Percentiles rank a stretch among this genome's conserved stretches.
Conservation (phyloP, 2,888 invertebrate species). For the Perdita meconis region DNA sequence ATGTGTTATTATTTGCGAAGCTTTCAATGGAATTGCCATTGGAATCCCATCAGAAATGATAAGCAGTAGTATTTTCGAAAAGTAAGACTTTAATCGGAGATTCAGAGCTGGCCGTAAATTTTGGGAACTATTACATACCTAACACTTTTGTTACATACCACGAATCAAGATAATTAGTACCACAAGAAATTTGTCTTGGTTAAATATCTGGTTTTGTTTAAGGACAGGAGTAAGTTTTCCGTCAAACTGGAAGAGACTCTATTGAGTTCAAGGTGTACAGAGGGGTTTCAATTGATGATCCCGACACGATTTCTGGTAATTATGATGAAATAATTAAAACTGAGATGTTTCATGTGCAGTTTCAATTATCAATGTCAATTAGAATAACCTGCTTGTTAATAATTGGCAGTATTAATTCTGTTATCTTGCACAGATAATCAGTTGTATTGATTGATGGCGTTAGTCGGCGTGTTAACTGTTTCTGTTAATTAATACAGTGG, state of each 20-base stretch:
- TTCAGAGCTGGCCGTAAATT: no score
- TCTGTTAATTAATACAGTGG: slow-evolving; percentile 46
- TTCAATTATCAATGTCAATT: slow-evolving; percentile 1
- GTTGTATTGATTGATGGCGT: slow-evolving; percentile 39
- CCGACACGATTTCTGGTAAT: not conserved
- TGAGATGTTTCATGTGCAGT: not conserved
- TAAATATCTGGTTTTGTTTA: slow-evolving; percentile 1
- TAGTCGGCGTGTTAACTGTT: slow-evolving; percentile 42
- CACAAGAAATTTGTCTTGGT: not conserved
- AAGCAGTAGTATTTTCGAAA: no score
- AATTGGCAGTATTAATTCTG: slow-evolving; percentile 36
- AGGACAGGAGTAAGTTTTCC: not conserved
- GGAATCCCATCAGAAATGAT: no score
- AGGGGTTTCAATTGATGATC: not conserved
- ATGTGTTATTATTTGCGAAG: not conserved
- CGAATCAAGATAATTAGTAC: slow-evolving; percentile 23
- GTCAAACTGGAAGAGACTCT: not conserved
- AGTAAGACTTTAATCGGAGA: no score
- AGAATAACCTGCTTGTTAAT: slow-evolving; percentile 27
- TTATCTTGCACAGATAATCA: slow-evolving; percentile 25
- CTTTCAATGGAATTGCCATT: no score
- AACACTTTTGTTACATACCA: no score
- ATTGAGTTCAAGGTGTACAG: not conserved
- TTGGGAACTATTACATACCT: no score
- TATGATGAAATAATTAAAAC: not conserved